phyloP scores from a whole-genome alignment of 2,113 vertebrate species.

The Empidonax alnorum region DNA sequence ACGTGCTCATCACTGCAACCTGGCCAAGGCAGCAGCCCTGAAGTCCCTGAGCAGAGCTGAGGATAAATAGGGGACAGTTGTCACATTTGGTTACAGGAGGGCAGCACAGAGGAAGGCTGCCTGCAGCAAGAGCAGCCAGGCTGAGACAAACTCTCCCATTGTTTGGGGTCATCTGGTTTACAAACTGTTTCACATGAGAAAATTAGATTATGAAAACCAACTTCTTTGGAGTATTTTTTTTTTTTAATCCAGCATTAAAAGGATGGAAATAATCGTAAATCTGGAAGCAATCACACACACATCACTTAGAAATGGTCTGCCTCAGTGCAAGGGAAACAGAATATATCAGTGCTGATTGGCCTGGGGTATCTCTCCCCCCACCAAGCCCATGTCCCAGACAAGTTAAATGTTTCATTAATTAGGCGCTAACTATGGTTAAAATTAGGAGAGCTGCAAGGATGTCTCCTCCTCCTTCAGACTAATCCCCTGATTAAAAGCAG shows the following conservation, averaged over 20 bases:
- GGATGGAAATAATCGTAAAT: conserved; percentile 52
- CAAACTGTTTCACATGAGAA: conserved; percentile 66
- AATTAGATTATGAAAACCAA: conserved; percentile 54
- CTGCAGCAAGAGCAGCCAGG: conserved; percentile 10
- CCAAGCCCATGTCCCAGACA: conserved; percentile 46
- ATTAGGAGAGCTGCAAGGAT: conserved; percentile 30
- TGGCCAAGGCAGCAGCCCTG: background rate
- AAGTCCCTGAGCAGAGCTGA: background rate
- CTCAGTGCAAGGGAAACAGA: conserved; percentile 47
- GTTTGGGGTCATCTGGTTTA: conserved; percentile 62
- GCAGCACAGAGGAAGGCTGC: background rate
- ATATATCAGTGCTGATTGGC: conserved; percentile 35
- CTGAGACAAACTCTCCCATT: conserved; percentile 41
- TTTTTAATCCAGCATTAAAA: conserved; percentile 18
- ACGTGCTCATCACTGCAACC: background rate
- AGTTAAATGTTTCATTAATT: conserved; percentile 68
- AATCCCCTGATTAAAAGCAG: conserved; percentile 26
- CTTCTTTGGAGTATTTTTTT: background rate
- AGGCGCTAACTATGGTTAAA: conserved; percentile 50
- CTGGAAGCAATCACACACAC: conserved; percentile 67
- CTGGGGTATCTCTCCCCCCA: conserved; percentile 33
- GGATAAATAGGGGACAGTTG: background rate
- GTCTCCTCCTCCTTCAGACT: conserved; percentile 2
- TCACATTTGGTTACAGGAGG: background rate
- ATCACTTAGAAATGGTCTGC: conserved; percentile 60